Conservation (phyloP, 2,888 invertebrate genomes). For the Tridacna gigas region DNA sequence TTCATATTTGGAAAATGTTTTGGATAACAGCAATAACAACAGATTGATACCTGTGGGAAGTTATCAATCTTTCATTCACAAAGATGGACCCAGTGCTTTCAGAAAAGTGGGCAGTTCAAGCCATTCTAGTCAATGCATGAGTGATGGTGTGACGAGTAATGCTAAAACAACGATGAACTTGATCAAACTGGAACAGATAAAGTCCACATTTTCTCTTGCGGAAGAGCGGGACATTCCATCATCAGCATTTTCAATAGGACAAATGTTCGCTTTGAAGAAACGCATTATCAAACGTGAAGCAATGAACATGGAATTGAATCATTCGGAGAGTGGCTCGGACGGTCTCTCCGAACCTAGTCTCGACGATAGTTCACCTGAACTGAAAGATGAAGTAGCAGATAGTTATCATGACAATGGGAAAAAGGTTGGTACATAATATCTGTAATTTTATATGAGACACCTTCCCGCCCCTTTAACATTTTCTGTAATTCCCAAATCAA, state of each 20-base stretch:
- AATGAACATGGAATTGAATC: conserved; percentile 49
- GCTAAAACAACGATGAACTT: conserved; percentile 47
- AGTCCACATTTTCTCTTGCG: conserved; percentile 71
- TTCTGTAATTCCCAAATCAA: too few species aligned
- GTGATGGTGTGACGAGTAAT: conserved; percentile 24
- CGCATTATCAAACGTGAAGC: conserved; percentile 71
- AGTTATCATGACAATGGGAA: conserved; percentile 29
- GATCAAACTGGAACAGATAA: conserved; percentile 76
- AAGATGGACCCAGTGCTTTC: conserved; percentile 53
- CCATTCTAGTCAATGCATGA: conserved; percentile 32
- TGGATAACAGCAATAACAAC: conserved; percentile 26
- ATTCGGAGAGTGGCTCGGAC: conserved; percentile 43
- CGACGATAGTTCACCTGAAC: conserved; percentile 38
- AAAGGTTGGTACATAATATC: conserved; percentile 14
- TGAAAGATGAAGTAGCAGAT: conserved; percentile 36
- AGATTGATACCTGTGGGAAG: conserved; percentile 13
- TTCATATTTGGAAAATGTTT: conserved; percentile 45
- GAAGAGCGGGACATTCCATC: conserved; percentile 48
- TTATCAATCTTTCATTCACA: conserved; percentile 26
- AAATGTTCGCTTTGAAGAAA: conserved; percentile 75
- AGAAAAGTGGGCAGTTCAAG: conserved; percentile 47
- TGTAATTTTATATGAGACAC: too few species aligned
- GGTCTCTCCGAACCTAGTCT: conserved; percentile 49
- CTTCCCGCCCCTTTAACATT: too few species aligned
- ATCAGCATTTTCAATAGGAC: conserved; percentile 66